Percentiles rank a stretch among this genome's conserved stretches.
These are phyloP conservation scores for Enteromius paludinosus DNA, from an alignment of 2,797 vertebrate species.

Conservation along the genomic window DNA sequence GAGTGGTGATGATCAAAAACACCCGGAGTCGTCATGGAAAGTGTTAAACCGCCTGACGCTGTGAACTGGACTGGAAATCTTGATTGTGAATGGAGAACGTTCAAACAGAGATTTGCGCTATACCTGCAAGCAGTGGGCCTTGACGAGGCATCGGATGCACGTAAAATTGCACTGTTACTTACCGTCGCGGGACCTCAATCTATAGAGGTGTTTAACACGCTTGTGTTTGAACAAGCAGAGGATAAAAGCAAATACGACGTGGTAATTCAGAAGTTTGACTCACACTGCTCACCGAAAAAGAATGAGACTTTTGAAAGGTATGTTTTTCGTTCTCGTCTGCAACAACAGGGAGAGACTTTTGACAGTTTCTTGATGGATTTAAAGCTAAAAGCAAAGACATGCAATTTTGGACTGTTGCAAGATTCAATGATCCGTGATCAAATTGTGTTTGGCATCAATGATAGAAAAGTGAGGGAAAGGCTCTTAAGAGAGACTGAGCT, in stretches of 20 bases:
- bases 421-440: slow-evolving; percentile 46
- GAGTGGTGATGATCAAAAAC: slow-evolving; percentile 31
- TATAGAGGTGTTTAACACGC: slow-evolving; percentile 43
- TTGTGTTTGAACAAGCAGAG: slow-evolving; percentile 2
- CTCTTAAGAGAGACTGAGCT: slow-evolving; percentile 49
- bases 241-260: neutral
- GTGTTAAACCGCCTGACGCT: slow-evolving; percentile 39
- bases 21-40: slow-evolving; percentile 20
- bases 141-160: neutral
- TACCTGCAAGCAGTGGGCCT: slow-evolving; percentile 33
- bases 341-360: slow-evolving; percentile 34
- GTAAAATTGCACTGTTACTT: slow-evolving; percentile 42
- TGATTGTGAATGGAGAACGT: slow-evolving; percentile 26
- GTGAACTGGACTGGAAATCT: slow-evolving; percentile 54
- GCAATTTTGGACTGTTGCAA: slow-evolving; percentile 38
- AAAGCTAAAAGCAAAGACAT: slow-evolving; percentile 45
- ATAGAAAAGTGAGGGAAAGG: slow-evolving; percentile 49
- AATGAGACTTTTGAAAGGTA: slow-evolving; percentile 44
- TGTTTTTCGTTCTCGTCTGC: slow-evolving; percentile 32
- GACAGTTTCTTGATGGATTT: slow-evolving; percentile 50
- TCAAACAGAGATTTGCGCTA: slow-evolving; percentile 46
- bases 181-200: slow-evolving; percentile 34
- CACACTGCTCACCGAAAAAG: slow-evolving; percentile 49
- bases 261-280: slow-evolving; percentile 42
- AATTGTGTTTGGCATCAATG: slow-evolving; percentile 42